These are phyloP conservation scores for Drosophila setifemur DNA, from an alignment of 1,140 invertebrate genomes.

Conservation along the genomic window DNA sequence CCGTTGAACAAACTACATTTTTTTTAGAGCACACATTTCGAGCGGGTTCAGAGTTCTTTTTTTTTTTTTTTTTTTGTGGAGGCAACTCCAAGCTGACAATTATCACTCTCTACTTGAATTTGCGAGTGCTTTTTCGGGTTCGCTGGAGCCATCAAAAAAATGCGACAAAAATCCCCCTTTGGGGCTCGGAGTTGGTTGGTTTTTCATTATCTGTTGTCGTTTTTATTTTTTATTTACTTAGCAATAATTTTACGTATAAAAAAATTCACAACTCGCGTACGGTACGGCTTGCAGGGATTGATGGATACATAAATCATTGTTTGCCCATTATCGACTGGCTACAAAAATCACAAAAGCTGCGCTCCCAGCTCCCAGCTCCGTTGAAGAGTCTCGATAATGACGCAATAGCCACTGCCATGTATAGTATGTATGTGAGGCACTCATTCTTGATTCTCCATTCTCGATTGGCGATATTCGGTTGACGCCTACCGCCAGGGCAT, in stretches of 20 bases:
- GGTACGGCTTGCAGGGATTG: not conserved
- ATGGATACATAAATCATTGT: slow-evolving; percentile 52
- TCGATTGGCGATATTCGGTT: slow-evolving; percentile 1
- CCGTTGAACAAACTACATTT: slow-evolving; percentile 30
- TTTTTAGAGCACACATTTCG: slow-evolving; percentile 28
- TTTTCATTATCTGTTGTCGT: slow-evolving; percentile 35
- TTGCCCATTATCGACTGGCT: slow-evolving; percentile 36
- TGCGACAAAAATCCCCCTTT: slow-evolving; percentile 20
- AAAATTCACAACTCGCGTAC: slow-evolving; percentile 45
- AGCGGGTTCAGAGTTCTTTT: not conserved
- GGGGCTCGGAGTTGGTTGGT: not conserved
- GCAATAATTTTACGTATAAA: slow-evolving; percentile 31
- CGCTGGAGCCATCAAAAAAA: slow-evolving; percentile 10
- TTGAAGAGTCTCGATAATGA: slow-evolving; percentile 35
- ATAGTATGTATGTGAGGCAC: slow-evolving; percentile 14
- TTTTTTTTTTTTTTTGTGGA: not conserved
- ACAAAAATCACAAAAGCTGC: not conserved
- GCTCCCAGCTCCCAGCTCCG: slow-evolving; percentile 19
- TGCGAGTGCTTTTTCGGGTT: slow-evolving; percentile 37
- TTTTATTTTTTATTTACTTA: slow-evolving; percentile 45
- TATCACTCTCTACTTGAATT: slow-evolving; percentile 19
- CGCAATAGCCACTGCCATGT: slow-evolving; percentile 24
- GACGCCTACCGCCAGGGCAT: slow-evolving; percentile 73
- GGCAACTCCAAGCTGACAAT: slow-evolving; percentile 23
- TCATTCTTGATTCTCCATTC: slow-evolving; percentile 25